phyloP scores from a whole-genome alignment of 2,113 vertebrate genomes.

The Bubalus kerabau region DNA sequence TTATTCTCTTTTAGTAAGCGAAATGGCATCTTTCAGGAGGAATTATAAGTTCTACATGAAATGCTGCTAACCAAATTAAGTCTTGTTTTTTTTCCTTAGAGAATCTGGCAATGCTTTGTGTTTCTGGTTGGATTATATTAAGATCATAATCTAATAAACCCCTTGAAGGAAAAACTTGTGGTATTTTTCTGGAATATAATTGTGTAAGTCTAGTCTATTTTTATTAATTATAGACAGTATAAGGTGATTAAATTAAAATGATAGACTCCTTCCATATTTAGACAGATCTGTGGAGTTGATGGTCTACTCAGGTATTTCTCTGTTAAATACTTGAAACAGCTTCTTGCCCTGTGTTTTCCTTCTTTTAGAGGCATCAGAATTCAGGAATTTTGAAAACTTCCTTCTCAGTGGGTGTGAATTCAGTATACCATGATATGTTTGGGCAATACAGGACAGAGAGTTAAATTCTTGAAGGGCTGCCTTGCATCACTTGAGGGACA shows the following conservation, averaged over 20 bases:
- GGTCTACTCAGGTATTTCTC: not conserved
- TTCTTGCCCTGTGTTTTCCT: not conserved
- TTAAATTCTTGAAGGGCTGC: not conserved
- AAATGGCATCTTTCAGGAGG: not conserved
- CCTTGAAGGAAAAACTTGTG: not conserved
- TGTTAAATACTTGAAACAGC: not conserved
- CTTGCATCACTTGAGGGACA: not conserved
- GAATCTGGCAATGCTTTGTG: not conserved
- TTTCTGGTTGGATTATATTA: not conserved
- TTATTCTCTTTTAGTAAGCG: constrained; percentile 24
- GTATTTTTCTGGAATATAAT: not conserved
- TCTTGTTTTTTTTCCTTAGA: not conserved
- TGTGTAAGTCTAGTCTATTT: not conserved
- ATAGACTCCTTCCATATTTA: not conserved
- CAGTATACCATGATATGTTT: not conserved
- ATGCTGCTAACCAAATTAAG: not conserved
- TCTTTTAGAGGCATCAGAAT: not conserved
- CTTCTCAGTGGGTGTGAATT: not conserved
- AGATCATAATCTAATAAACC: not conserved
- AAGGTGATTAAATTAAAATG: not conserved
- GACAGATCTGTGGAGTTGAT: not conserved
- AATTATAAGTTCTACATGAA: not conserved
- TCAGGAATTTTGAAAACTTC: not conserved
- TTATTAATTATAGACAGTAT: not conserved
- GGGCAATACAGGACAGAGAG: not conserved